A percentile compares a stretch with the other conserved stretches of the same genome.
Evolutionary conservation across 2,888 invertebrate species (phyloP).

Genomic region (Cylindroiulus punctatus): DNA sequence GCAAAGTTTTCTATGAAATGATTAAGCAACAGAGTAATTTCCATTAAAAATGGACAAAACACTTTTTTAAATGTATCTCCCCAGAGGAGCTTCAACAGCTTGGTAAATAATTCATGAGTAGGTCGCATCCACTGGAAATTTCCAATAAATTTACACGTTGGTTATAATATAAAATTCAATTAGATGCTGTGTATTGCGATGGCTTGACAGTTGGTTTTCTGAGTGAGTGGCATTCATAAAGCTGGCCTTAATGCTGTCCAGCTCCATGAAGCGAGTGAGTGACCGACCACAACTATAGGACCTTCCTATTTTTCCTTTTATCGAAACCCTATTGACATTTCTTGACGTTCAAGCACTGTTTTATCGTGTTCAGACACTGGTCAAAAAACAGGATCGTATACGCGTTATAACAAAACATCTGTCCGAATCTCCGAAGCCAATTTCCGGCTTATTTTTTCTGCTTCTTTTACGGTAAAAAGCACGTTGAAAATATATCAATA

Average conservation of each 20-base stretch:
- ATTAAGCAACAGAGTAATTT: too few species aligned
- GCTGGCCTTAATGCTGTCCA: slow-evolving; percentile 4
- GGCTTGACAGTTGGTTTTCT: slow-evolving; percentile 1
- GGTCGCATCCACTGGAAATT: neutral
- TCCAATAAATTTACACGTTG: slow-evolving; percentile 9
- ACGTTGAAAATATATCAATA: neutral
- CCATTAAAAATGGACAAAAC: too few species aligned
- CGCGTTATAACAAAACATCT: neutral
- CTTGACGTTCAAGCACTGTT: slow-evolving; percentile 1
- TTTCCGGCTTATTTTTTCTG: neutral
- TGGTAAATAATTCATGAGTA: neutral
- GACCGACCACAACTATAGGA: neutral
- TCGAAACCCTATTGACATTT: slow-evolving; percentile 18
- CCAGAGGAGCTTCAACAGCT: too few species aligned
- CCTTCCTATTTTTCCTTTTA: neutral
- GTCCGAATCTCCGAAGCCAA: neutral
- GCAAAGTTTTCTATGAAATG: too few species aligned
- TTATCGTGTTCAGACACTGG: neutral
- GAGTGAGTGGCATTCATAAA: slow-evolving; percentile 18
- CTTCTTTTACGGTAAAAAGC: neutral
- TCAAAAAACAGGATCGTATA: slow-evolving; percentile 4
- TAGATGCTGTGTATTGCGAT: neutral
- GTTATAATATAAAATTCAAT: neutral
- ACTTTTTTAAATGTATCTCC: too few species aligned
- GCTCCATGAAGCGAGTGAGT: neutral